Percentiles rank a stretch among this genome's conserved stretches.
Evolutionary conservation across 2,113 vertebrate genomes (phyloP).

Genomic region (Ancistrus triradiatus): DNA sequence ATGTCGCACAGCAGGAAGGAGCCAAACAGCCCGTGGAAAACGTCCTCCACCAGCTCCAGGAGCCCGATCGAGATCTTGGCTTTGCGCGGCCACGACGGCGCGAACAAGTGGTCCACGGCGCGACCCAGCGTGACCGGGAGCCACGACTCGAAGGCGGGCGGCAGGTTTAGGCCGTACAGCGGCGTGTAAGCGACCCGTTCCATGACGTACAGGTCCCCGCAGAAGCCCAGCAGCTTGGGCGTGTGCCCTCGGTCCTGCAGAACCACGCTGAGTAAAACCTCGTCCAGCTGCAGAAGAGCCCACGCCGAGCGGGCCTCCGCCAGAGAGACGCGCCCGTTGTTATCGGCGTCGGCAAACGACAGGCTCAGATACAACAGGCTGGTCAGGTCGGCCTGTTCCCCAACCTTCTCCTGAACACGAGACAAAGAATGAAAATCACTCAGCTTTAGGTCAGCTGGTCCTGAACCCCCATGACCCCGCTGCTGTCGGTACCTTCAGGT

Average conservation of each 20-base stretch:
- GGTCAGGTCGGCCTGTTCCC: slow-evolving; percentile 87
- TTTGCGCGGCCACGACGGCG: slow-evolving; percentile 91
- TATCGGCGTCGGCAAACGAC: slow-evolving; percentile 85
- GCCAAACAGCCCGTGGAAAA: slow-evolving; percentile 93
- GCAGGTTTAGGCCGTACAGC: slow-evolving; percentile 86
- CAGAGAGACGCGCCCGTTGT: slow-evolving; percentile 90
- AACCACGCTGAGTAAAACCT: slow-evolving; percentile 89
- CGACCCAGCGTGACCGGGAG: slow-evolving; percentile 83
- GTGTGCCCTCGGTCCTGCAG: slow-evolving; percentile 90
- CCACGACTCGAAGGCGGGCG: slow-evolving; percentile 86
- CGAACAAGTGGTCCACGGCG: slow-evolving; percentile 92
- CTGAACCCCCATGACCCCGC: neutral
- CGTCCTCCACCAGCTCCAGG: slow-evolving; percentile 93
- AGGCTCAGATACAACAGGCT: slow-evolving; percentile 83
- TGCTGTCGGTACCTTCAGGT: slow-evolving; percentile 77
- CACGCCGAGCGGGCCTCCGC: slow-evolving; percentile 91
- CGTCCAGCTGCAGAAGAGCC: slow-evolving; percentile 93
- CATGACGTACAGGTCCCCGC: slow-evolving; percentile 90
- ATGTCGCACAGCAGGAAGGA: slow-evolving; percentile 97
- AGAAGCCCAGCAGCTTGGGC: slow-evolving; percentile 90
- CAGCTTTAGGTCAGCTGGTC: too few species aligned
- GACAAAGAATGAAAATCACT: neutral
- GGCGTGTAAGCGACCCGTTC: slow-evolving; percentile 89
- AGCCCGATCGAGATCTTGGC: slow-evolving; percentile 97
- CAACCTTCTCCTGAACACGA: slow-evolving; percentile 77